These are phyloP conservation scores for Merodon equestris DNA, from an alignment of 2,888 invertebrate species.

Conservation along the genomic window DNA sequence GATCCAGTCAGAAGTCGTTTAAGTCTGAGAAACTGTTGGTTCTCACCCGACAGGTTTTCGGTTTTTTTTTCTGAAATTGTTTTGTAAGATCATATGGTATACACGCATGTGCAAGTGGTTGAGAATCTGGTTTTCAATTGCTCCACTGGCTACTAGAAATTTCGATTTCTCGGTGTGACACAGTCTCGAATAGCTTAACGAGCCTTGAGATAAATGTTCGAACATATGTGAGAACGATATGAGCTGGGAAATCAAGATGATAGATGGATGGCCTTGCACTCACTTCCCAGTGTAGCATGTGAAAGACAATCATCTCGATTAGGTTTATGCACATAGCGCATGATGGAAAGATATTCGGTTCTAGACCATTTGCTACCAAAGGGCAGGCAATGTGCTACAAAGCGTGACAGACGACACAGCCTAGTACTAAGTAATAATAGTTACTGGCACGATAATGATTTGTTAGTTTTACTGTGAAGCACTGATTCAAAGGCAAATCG, in stretches of 20 bases:
- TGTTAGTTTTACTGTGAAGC: too few relatives aligned
- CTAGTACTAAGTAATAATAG: too few relatives aligned
- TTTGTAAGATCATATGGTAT: too few relatives aligned
- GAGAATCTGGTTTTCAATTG: constrained; percentile 9
- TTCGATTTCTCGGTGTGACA: constrained; percentile 3
- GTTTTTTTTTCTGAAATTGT: too few relatives aligned
- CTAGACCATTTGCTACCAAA: too few relatives aligned
- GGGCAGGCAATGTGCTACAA: too few relatives aligned
- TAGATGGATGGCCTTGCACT: constrained; percentile 19
- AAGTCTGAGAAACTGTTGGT: constrained; percentile 22
- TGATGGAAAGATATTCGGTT: too few relatives aligned
- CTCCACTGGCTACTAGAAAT: constrained; percentile 3
- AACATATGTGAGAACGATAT: constrained; percentile 11
- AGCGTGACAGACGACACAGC: too few relatives aligned
- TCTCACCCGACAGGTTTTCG: not conserved
- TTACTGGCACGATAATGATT: too few relatives aligned
- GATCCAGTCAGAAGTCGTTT: not conserved
- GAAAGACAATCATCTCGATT: not conserved
- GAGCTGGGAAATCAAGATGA: constrained; percentile 38
- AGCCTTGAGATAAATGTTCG: constrained; percentile 16
- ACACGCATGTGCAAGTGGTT: constrained; percentile 5
- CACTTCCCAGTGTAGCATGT: constrained; percentile 2
- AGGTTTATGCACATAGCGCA: too few relatives aligned
- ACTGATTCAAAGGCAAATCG: too few relatives aligned
- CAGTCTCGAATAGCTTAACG: not conserved